Conservation (phyloP, 2,888 invertebrate species). For the Parapristionchus giblindavisi region DNA sequence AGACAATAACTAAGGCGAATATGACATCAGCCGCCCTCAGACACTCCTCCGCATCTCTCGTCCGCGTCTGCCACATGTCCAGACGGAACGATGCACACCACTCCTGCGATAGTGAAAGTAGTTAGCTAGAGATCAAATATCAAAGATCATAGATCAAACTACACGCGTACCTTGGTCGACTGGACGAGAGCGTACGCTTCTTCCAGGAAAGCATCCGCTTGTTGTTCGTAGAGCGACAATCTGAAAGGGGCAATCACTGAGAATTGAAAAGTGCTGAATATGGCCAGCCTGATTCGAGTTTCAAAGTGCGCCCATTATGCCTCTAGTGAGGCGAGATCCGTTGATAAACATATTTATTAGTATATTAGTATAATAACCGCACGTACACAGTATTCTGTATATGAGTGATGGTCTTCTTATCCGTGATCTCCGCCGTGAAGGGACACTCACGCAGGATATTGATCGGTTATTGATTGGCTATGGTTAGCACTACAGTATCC, state of each 20-base stretch:
- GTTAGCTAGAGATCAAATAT: too few species aligned
- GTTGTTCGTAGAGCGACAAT: slow-evolving; percentile 36
- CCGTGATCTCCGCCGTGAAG: slow-evolving; percentile 38
- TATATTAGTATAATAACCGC: background rate
- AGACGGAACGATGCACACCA: slow-evolving; percentile 37
- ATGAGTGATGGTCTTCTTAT: slow-evolving; percentile 42
- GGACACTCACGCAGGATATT: slow-evolving; percentile 71
- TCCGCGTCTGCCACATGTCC: slow-evolving; percentile 26
- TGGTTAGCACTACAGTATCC: too few species aligned
- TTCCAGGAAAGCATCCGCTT: slow-evolving; percentile 36
- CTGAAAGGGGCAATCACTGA: too few species aligned
- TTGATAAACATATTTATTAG: too few species aligned
- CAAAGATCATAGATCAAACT: too few species aligned
- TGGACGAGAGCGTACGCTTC: slow-evolving; percentile 37
- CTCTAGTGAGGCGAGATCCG: too few species aligned
- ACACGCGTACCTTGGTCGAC: slow-evolving; percentile 27
- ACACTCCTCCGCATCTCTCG: slow-evolving; percentile 41
- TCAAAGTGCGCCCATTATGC: too few species aligned
- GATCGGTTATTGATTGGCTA: too few species aligned
- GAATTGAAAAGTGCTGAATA: too few species aligned
- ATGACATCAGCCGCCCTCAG: slow-evolving; percentile 41
- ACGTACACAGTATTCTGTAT: slow-evolving; percentile 18
- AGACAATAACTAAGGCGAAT: too few species aligned
- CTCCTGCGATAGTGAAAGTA: too few species aligned
- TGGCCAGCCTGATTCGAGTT: too few species aligned